Conservation (phyloP, 2,797 vertebrate species). For the Spinus olivaceus region DNA sequence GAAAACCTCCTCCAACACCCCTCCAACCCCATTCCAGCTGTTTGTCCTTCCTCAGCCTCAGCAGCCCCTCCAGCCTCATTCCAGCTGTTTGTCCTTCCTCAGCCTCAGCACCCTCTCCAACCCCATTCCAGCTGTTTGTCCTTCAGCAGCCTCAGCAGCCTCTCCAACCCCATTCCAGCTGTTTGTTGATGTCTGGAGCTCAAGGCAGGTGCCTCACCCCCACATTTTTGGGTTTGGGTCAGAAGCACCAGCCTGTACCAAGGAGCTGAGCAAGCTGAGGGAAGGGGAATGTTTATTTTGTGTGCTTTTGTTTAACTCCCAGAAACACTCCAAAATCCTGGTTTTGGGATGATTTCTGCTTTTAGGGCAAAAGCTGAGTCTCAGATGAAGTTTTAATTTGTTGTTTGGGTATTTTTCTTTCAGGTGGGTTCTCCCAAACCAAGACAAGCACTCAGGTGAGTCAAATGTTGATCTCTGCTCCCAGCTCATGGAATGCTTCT, state of each 20-base stretch:
- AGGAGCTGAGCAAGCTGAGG: background rate
- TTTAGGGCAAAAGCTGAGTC: background rate
- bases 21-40: background rate
- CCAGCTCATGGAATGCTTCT: background rate
- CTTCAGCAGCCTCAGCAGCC: background rate
- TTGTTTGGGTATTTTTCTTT: background rate
- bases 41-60: no score
- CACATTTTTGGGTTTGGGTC: background rate
- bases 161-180: background rate
- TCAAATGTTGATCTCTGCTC: background rate
- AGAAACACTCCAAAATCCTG: background rate
- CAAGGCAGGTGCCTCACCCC: background rate
- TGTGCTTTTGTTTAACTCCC: fast-evolving
- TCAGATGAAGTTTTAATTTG: background rate
- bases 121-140: background rate
- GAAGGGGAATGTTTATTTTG: background rate
- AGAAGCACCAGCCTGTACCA: background rate
- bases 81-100: background rate
- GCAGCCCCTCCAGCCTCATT: background rate
- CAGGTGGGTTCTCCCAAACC: background rate
- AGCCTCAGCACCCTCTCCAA: background rate
- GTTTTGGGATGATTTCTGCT: background rate
- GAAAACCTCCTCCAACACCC: background rate
- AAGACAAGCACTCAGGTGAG: slow-evolving; percentile 29
- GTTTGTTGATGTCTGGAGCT: fast-evolving